A percentile compares a stretch with the other conserved stretches of the same genome.
phyloP scores from a whole-genome alignment of 2,888 invertebrate species.

The Leptopilina myrica region DNA sequence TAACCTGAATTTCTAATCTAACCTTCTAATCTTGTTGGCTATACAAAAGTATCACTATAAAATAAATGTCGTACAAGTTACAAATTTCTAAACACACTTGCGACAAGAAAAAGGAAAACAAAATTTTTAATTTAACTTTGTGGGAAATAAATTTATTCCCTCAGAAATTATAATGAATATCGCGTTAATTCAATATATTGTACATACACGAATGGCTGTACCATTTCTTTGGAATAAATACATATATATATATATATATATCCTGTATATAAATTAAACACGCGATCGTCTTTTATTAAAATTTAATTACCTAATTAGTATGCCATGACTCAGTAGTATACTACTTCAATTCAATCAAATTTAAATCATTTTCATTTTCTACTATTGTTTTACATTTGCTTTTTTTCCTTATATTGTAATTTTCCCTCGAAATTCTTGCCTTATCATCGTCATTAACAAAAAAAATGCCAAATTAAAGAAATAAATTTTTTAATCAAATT shows the following conservation, averaged over 20 bases:
- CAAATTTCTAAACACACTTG: background rate
- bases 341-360: background rate
- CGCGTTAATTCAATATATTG: background rate
- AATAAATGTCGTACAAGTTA: background rate
- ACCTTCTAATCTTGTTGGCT: background rate
- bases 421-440: background rate
- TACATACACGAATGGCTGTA: background rate
- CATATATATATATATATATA: background rate
- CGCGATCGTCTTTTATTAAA: conserved; percentile 13
- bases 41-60: conserved; percentile 11
- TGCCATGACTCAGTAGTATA: conserved; percentile 13
- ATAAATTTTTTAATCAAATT: no score
- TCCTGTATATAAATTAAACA: conserved; percentile 1
- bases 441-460: no score
- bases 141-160: background rate
- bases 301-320: conserved; percentile 21
- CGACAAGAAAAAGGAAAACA: background rate
- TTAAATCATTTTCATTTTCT: background rate
- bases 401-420: no score
- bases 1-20: conserved; percentile 35
- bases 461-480: no score
- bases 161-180: conserved; percentile 2
- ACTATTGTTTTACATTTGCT: no score
- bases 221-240: background rate
- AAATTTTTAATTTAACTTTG: background rate